phyloP scores from a whole-genome alignment of 2,113 vertebrate genomes.

The Tragelaphus strepsiceros region DNA sequence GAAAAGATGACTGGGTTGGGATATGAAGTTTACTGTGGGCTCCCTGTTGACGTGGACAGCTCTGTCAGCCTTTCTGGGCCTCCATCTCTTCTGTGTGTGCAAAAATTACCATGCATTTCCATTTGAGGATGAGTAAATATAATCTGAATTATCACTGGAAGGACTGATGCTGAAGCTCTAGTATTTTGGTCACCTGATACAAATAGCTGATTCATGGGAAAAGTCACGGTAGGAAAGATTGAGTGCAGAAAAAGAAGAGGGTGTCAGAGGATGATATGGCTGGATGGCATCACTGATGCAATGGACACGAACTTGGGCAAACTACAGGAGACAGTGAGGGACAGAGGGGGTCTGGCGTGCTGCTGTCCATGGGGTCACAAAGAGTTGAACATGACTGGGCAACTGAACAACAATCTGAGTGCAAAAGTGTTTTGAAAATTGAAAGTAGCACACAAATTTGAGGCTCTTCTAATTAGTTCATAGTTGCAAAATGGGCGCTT shows the following conservation, averaged over 20 bases:
- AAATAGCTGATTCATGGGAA: background rate
- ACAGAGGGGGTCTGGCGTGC: background rate
- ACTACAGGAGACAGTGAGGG: background rate
- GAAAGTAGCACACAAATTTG: background rate
- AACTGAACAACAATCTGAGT: background rate
- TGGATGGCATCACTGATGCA: background rate
- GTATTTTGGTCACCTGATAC: background rate
- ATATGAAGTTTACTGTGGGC: background rate
- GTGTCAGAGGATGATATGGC: background rate
- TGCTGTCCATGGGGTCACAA: background rate
- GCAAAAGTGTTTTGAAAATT: background rate
- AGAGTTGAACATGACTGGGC: background rate
- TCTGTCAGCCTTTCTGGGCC: background rate
- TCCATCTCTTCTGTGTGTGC: background rate
- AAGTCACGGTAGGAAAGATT: background rate
- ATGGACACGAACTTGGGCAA: background rate
- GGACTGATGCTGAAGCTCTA: background rate
- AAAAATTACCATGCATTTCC: background rate
- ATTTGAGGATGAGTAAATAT: background rate
- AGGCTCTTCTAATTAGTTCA: background rate
- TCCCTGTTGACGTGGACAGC: background rate
- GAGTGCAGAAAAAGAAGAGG: background rate
- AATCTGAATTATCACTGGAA: background rate
- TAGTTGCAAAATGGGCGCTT: background rate
- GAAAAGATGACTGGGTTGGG: background rate